Evolutionary conservation across 2,113 vertebrate genomes (phyloP).

Genomic region (Pterocles burchelli): DNA sequence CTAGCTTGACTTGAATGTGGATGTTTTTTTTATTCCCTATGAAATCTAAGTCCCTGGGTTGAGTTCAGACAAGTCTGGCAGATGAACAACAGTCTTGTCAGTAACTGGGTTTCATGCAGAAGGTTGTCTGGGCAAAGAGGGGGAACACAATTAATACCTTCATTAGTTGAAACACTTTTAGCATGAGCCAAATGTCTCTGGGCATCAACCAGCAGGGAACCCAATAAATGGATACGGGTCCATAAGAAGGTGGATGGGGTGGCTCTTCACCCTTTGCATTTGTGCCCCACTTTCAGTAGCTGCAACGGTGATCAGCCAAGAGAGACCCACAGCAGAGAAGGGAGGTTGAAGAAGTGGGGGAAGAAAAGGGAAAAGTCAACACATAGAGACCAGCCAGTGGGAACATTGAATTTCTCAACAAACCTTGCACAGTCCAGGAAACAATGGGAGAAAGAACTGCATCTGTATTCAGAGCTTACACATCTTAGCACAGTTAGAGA

Average conservation of each 20-base stretch:
- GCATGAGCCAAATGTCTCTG: background rate
- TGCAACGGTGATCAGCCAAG: background rate
- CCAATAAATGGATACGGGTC: background rate
- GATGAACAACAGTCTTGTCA: background rate
- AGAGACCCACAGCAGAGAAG: background rate
- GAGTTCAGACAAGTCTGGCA: background rate
- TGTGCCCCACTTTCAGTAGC: background rate
- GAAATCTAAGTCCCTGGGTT: background rate
- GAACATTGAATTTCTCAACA: background rate
- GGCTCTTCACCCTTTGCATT: background rate
- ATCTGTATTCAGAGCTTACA: background rate
- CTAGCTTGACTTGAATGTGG: background rate
- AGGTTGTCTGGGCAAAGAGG: background rate
- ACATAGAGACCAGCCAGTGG: rapidly evolving
- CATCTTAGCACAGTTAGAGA: background rate
- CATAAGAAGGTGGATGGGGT: background rate
- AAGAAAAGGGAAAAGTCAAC: background rate
- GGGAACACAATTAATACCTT: background rate
- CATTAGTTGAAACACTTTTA: background rate
- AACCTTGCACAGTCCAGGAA: background rate
- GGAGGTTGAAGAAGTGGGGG: background rate
- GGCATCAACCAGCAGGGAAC: background rate
- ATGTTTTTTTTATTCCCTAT: background rate
- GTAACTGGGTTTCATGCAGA: background rate
- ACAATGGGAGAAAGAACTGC: background rate